Percentiles rank a stretch among this genome's conserved stretches.
These are phyloP conservation scores for Tethya wilhelma DNA, from an alignment of 37 sponge, comb jelly and placozoan species.

Conservation along the genomic window DNA sequence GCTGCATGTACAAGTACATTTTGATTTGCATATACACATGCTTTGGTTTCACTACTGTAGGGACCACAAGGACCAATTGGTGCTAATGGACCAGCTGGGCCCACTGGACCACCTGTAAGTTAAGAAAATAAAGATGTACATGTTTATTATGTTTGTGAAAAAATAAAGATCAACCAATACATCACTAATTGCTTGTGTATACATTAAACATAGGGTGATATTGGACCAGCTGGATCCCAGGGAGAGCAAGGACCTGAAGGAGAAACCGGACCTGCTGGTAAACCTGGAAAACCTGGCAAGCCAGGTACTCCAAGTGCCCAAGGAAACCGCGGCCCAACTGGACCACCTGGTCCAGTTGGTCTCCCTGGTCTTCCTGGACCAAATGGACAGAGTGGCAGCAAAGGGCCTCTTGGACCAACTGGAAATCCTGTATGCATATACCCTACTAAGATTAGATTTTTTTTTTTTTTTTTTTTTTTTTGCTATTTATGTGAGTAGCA, in stretches of 20 bases:
- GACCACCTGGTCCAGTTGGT: slow-evolving; percentile 47
- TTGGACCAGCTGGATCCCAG: slow-evolving; percentile 44
- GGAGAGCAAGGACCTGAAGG: slow-evolving; percentile 53
- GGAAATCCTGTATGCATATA: slow-evolving; percentile 42
- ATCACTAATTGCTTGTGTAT: neutral
- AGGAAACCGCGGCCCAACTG: slow-evolving; percentile 49
- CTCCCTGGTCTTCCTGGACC: slow-evolving; percentile 39
- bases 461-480: too few relatives aligned
- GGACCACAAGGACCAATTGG: slow-evolving; percentile 35
- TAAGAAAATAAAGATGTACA: neutral
- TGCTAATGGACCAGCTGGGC: slow-evolving; percentile 32
- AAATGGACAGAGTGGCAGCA: slow-evolving; percentile 38
- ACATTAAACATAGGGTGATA: slow-evolving; percentile 6
- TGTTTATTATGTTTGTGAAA: neutral
- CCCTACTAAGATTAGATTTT: too few relatives aligned
- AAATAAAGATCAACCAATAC: too few relatives aligned
- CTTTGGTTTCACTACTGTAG: neutral
- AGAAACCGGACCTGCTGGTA: slow-evolving; percentile 43
- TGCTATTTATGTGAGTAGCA: neutral
- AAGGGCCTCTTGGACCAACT: slow-evolving; percentile 49
- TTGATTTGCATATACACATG: neutral
- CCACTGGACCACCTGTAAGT: slow-evolving; percentile 44
- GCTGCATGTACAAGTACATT: too few relatives aligned
- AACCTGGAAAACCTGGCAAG: slow-evolving; percentile 49
- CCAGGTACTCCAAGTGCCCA: slow-evolving; percentile 38